These are phyloP conservation scores for Planiliza haematocheilus DNA, from an alignment of 2,113 vertebrate genomes.

Conservation along the genomic window DNA sequence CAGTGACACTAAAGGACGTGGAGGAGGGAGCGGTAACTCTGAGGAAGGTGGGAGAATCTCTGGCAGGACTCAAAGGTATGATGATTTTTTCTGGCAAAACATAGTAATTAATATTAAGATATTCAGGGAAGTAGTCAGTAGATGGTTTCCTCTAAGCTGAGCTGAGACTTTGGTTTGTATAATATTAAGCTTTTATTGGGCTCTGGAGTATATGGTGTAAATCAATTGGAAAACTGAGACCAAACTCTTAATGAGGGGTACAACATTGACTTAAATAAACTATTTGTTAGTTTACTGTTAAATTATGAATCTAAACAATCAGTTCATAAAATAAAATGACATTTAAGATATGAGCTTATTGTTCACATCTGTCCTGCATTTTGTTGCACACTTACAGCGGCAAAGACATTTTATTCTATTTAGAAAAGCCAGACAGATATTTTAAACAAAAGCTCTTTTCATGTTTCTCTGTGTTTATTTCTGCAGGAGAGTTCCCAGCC, in stretches of 20 bases:
- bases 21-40: slow-evolving; percentile 93
- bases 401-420: too few species aligned
- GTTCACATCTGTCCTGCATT: too few species aligned
- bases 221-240: too few species aligned
- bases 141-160: neutral
- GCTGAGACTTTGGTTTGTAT: neutral
- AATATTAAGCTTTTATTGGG: neutral
- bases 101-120: neutral
- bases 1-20: slow-evolving; percentile 91
- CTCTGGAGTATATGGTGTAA: too few species aligned
- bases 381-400: too few species aligned
- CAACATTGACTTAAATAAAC: neutral
- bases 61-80: slow-evolving; percentile 93
- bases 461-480: neutral
- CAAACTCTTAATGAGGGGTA: too few species aligned
- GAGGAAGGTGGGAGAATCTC: slow-evolving; percentile 93
- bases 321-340: too few species aligned
- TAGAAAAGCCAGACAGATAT: too few species aligned
- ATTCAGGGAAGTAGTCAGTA: neutral
- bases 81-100: neutral
- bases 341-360: too few species aligned
- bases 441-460: too few species aligned
- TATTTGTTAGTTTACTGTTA: neutral
- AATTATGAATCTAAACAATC: neutral
- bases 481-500: slow-evolving; percentile 91